A percentile compares a stretch with the other conserved stretches of the same genome.
These are phyloP conservation scores for Orthonyx spaldingii DNA, from an alignment of 2,113 vertebrate species.

Conservation along the genomic window DNA sequence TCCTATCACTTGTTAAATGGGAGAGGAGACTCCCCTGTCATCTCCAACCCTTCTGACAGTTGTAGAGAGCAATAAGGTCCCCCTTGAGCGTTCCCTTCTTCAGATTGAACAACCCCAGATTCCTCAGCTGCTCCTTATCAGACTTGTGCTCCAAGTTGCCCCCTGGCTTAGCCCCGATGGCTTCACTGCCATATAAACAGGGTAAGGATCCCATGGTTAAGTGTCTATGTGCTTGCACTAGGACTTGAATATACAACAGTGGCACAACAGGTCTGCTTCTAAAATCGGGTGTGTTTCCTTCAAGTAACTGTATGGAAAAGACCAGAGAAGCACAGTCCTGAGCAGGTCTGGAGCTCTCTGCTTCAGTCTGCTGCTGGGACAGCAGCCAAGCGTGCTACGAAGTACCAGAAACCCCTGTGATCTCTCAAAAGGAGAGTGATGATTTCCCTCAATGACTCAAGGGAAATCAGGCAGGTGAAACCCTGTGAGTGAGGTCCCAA, in stretches of 20 bases:
- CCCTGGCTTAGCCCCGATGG: fast-evolving
- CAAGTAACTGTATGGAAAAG: neutral
- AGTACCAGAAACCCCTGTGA: neutral
- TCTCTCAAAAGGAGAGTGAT: neutral
- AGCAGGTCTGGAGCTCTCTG: neutral
- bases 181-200: neutral
- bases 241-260: neutral
- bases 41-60: neutral
- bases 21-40: neutral
- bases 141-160: neutral
- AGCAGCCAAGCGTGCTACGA: neutral
- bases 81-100: neutral
- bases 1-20: neutral
- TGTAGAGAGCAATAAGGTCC: neutral
- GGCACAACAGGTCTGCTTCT: neutral
- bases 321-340: neutral
- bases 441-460: neutral
- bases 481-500: neutral
- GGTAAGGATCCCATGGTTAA: neutral
- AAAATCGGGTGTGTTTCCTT: neutral
- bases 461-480: neutral
- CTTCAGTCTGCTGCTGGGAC: neutral
- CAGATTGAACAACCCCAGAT: neutral
- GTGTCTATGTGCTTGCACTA: neutral
- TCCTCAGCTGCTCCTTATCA: neutral